Evolutionary conservation across 2,113 vertebrate genomes (phyloP).

Genomic region (Ia io): DNA sequence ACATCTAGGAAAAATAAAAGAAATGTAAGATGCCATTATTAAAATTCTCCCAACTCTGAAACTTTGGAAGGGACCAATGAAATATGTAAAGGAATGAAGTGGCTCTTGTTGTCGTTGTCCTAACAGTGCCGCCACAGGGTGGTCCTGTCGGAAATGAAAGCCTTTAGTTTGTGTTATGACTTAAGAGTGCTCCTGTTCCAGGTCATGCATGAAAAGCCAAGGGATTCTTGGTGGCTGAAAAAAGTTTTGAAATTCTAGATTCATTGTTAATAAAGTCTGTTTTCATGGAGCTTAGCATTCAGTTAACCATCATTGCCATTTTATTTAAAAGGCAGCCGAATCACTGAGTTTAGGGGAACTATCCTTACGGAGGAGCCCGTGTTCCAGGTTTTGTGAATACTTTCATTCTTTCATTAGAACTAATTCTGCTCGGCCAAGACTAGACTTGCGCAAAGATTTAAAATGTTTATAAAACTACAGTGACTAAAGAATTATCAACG

Average conservation of each 20-base stretch:
- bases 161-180: not conserved
- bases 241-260: not conserved
- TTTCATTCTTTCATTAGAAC: not conserved
- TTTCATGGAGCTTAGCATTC: not conserved
- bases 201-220: not conserved
- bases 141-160: not conserved
- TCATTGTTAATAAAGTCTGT: not conserved
- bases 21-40: not conserved
- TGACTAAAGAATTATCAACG: not conserved
- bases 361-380: not conserved
- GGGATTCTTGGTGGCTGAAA: not conserved
- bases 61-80: not conserved
- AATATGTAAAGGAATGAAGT: not conserved
- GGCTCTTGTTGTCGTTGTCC: not conserved
- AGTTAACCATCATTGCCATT: not conserved
- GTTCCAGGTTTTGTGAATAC: not conserved
- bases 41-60: not conserved
- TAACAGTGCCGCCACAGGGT: not conserved
- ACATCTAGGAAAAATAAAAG: not conserved
- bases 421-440: not conserved
- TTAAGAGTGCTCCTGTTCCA: not conserved
- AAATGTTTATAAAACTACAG: conserved; percentile 39
- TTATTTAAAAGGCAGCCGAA: conserved; percentile 4
- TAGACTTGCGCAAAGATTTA: conserved; percentile 7
- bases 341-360: not conserved